Evolutionary conservation across 2,113 vertebrate genomes (phyloP).

Genomic region (Ptilorrhoa leucosticta): DNA sequence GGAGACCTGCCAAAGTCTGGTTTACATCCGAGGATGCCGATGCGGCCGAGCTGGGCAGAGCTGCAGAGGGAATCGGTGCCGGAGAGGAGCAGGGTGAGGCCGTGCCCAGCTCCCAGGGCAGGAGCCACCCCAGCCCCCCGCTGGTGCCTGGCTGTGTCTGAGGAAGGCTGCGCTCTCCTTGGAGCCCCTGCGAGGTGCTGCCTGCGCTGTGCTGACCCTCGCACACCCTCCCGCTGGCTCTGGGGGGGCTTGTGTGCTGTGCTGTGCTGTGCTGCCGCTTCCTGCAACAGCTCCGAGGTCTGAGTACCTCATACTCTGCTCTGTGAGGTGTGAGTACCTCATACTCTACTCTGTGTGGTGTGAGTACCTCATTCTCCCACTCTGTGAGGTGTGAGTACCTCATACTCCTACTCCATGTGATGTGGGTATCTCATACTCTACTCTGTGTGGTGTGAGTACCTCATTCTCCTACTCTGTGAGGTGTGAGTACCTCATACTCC

Average conservation of each 20-base stretch:
- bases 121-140: neutral
- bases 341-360: too few species aligned
- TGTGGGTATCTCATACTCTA: neutral
- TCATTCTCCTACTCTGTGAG: neutral
- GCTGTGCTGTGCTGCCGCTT: rapidly evolving
- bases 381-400: neutral
- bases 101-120: neutral
- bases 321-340: neutral
- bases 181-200: neutral
- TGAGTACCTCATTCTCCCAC: neutral
- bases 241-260: rapidly evolving
- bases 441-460: neutral
- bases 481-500: too few species aligned
- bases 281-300: neutral
- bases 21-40: neutral
- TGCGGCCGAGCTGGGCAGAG: neutral
- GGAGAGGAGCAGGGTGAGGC: neutral
- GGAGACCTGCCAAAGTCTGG: neutral
- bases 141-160: neutral
- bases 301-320: neutral
- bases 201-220: neutral
- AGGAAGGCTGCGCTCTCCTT: neutral
- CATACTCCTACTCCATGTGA: neutral
- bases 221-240: neutral
- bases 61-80: neutral